These are phyloP conservation scores for Hozukius guyotensis DNA, from an alignment of 2,797 vertebrate species.

Conservation along the genomic window DNA sequence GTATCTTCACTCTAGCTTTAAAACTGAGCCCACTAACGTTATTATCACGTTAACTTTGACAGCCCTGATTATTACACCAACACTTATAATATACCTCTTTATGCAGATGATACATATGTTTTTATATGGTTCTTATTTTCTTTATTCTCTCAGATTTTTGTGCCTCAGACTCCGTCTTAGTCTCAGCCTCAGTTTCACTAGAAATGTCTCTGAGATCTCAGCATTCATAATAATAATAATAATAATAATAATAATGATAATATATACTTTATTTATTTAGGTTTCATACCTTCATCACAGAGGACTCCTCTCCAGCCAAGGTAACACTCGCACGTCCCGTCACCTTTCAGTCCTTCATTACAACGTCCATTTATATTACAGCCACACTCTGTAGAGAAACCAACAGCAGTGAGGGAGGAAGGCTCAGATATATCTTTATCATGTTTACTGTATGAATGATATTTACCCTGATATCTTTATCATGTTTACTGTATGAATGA, in stretches of 20 bases:
- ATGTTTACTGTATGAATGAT: background rate
- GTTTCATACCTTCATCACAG: constrained; percentile 72
- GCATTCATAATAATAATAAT: background rate
- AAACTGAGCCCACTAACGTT: too few relatives aligned
- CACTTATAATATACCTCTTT: too few relatives aligned
- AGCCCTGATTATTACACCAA: too few relatives aligned
- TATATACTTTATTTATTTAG: background rate
- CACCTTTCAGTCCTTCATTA: constrained; percentile 83
- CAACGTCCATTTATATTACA: constrained; percentile 88
- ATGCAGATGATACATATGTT: too few relatives aligned
- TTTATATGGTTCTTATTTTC: too few relatives aligned
- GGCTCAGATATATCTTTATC: background rate
- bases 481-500: too few relatives aligned
- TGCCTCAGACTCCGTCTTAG: too few relatives aligned
- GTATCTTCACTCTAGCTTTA: too few relatives aligned
- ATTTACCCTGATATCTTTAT: too few relatives aligned
- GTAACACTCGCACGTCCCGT: constrained; percentile 90
- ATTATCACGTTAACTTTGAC: too few relatives aligned
- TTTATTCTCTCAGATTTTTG: background rate
- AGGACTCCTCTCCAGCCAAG: constrained; percentile 89
- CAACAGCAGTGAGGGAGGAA: background rate
- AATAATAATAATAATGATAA: background rate
- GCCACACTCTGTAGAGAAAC: constrained; percentile 79
- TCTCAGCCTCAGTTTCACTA: too few relatives aligned
- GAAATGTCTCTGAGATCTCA: too few relatives aligned